phyloP scores from a whole-genome alignment of 2,797 vertebrate species.

The Etheostoma perlongum region DNA sequence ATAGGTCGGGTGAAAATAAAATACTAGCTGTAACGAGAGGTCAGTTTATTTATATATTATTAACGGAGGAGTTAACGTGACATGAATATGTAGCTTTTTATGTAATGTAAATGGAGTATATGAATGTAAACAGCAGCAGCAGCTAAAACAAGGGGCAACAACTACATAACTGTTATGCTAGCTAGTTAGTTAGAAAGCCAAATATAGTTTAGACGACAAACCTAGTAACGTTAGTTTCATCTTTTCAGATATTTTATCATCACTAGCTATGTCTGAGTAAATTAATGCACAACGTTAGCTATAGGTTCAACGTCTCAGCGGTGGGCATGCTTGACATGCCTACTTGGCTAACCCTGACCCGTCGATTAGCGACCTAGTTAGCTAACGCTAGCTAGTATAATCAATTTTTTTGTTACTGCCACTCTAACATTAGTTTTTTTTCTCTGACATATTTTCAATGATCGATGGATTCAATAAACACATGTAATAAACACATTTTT shows the following conservation, averaged over 20 bases:
- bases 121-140: not conserved
- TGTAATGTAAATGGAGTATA: too few relatives aligned
- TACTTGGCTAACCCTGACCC: not conserved
- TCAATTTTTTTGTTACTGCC: not conserved
- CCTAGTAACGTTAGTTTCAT: not conserved
- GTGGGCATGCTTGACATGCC: not conserved
- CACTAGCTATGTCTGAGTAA: too few relatives aligned
- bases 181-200: not conserved
- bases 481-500: not conserved
- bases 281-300: not conserved
- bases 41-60: not conserved
- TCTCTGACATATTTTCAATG: not conserved
- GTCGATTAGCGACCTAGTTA: not conserved
- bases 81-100: not conserved
- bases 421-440: not conserved
- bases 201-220: not conserved
- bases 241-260: not conserved
- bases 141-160: not conserved
- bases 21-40: not conserved
- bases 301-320: not conserved
- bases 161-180: not conserved
- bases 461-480: not conserved
- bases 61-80: not conserved
- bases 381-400: not conserved
- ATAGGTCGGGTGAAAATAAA: not conserved